Evolutionary conservation across 2,113 vertebrate genomes (phyloP), one percentile per base, ranked within the genome.

Genomic region (Mormyrus iriodes): DNA sequence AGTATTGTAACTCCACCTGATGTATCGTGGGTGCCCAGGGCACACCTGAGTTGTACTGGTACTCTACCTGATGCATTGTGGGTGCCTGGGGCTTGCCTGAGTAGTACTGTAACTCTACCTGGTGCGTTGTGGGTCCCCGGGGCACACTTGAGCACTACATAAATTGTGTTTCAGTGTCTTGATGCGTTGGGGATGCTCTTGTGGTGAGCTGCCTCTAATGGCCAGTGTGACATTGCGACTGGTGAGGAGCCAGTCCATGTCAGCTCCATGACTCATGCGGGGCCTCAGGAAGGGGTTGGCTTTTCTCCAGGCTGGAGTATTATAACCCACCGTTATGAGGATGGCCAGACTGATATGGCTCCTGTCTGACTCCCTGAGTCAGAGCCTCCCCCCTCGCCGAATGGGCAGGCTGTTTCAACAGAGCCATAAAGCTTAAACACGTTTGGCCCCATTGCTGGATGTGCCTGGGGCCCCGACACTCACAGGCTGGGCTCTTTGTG

Each of bases 351-450:
- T 88, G 61, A 89, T 58, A 48, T 17, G 39, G 79, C 88, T 89
- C 88, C 79, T 46, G 88, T 42, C 79, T 85, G 88, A 10, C 88
- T 85, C 24, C 49, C 39, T 53, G 51, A 12, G 76, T 55, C 4
- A 79, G 76, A 44, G 6, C 52, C 24, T 46, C 53, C 53, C 52
- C 35, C 55, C 88, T 13, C 7, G 51, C 35, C 46, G 44, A 89
- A 44, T 85, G 46, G 6, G 58, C 24, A 27, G 46, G 83, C 17
- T 86, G 83, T 13, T 86, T n/a, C 42, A 49, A 6, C n/a, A 4
- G 52, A 19, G 24, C 53, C 52, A 86, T 89, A 85, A 89, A 89
- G 85, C 42, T 69, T 69, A 89, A 85, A 61, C 42, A 55, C 76
- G 48, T 48, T 39, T 84, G 42, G 51, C 73, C 7, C 13, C 15